Conservation (phyloP, 2,113 vertebrate genomes). For the Pycnonotus jocosus region DNA sequence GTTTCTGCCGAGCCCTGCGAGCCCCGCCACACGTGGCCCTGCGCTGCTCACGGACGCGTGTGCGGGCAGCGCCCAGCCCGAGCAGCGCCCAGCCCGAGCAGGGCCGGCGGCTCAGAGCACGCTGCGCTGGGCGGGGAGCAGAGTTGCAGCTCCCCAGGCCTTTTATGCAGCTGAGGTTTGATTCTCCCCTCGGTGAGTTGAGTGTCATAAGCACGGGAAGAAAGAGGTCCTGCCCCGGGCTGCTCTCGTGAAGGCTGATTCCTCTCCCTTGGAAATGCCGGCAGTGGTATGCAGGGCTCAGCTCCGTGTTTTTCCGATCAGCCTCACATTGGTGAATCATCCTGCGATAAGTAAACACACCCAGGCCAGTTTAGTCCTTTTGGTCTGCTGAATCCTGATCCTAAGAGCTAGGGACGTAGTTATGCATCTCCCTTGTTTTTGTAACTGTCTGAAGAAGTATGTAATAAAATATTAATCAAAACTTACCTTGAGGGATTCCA, state of each 20-base stretch:
- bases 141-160: neutral
- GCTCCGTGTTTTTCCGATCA: neutral
- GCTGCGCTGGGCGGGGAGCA: accelerated
- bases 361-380: neutral
- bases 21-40: neutral
- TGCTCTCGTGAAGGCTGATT: accelerated
- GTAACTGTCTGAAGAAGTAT: neutral
- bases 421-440: neutral
- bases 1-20: neutral
- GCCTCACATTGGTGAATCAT: neutral
- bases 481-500: neutral
- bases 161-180: accelerated
- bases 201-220: accelerated
- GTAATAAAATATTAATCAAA: neutral
- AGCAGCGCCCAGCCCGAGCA: neutral
- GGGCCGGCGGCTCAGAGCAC: neutral
- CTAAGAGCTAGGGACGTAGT: accelerated
- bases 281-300: neutral
- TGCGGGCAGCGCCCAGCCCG: neutral
- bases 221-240: neutral
- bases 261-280: neutral
- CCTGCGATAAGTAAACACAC: neutral
- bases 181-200: too few relatives aligned
- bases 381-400: neutral
- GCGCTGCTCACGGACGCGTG: accelerated